A percentile compares a stretch with the other conserved stretches of the same genome.
Evolutionary conservation across 2,797 vertebrate species (phyloP).

Genomic region (Artibeus lituratus): DNA sequence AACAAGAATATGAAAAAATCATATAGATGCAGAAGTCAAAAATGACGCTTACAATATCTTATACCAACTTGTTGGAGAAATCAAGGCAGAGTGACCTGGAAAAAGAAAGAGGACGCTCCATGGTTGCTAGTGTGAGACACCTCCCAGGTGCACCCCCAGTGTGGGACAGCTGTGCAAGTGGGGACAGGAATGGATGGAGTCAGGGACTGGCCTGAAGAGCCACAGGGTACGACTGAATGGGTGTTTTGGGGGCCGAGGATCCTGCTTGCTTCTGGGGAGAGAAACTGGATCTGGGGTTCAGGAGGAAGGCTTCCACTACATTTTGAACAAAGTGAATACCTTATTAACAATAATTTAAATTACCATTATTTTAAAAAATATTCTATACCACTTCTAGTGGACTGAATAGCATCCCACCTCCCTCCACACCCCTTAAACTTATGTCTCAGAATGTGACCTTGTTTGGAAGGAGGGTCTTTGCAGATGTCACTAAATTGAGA

Average conservation of each 20-base stretch:
- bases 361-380: not conserved
- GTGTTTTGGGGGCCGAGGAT: no score
- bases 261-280: no score
- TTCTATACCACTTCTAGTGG: not conserved
- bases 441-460: not conserved
- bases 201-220: not conserved
- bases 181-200: not conserved
- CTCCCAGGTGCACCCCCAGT: rapidly evolving
- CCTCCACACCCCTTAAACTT: no score
- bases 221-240: not conserved
- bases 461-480: not conserved
- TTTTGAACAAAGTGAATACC: not conserved
- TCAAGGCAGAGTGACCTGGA: not conserved
- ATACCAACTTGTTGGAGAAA: not conserved
- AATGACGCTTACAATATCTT: no score
- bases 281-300: no score
- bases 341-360: not conserved
- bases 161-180: rapidly evolving
- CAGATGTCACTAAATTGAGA: not conserved
- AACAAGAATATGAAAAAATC: not conserved
- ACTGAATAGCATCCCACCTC: no score
- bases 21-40: not conserved
- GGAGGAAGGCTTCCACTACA: not conserved
- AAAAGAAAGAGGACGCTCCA: rapidly evolving
- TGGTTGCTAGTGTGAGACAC: rapidly evolving